A percentile compares a stretch with the other conserved stretches of the same genome.
phyloP scores from a whole-genome alignment of 2,888 invertebrate genomes.

The Callyntrura guangdongensis region DNA sequence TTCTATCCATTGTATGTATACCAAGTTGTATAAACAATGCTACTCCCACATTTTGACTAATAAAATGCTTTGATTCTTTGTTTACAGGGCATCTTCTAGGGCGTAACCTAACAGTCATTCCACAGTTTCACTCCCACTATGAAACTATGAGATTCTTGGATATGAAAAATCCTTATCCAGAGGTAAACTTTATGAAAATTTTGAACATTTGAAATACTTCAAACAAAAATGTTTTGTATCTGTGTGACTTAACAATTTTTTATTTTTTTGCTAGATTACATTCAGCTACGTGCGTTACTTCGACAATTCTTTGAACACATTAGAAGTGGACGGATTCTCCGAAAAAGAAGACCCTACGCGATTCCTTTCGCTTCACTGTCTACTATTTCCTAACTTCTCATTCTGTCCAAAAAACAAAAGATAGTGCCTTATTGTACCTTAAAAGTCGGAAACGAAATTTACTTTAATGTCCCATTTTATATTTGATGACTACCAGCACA shows the following conservation, averaged over 20 bases:
- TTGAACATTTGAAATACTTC: neutral
- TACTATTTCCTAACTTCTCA: slow-evolving; percentile 93
- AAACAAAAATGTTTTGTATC: neutral
- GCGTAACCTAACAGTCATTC: slow-evolving; percentile 84
- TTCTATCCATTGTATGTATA: too few relatives aligned
- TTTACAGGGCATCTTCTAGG: slow-evolving; percentile 83
- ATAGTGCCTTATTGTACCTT: neutral
- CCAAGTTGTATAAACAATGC: too few relatives aligned
- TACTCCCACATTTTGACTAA: neutral
- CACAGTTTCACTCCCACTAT: slow-evolving; percentile 84
- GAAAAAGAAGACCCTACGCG: slow-evolving; percentile 85
- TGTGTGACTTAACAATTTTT: too few relatives aligned
- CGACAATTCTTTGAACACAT: slow-evolving; percentile 82
- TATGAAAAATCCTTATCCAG: slow-evolving; percentile 84
- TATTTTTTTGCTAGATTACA: slow-evolving; percentile 81
- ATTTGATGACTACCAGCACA: neutral
- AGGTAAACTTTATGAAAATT: slow-evolving; percentile 80
- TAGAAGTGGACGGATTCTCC: slow-evolving; percentile 82
- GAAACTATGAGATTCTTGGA: slow-evolving; percentile 85
- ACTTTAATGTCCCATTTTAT: neutral
- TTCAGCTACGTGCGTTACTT: slow-evolving; percentile 83
- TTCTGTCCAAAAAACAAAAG: slow-evolving; percentile 88
- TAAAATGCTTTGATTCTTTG: neutral
- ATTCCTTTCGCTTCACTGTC: slow-evolving; percentile 96
- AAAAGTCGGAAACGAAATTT: neutral